phyloP scores from a whole-genome alignment of 2,888 invertebrate genomes.

The Orchestes rusci region DNA sequence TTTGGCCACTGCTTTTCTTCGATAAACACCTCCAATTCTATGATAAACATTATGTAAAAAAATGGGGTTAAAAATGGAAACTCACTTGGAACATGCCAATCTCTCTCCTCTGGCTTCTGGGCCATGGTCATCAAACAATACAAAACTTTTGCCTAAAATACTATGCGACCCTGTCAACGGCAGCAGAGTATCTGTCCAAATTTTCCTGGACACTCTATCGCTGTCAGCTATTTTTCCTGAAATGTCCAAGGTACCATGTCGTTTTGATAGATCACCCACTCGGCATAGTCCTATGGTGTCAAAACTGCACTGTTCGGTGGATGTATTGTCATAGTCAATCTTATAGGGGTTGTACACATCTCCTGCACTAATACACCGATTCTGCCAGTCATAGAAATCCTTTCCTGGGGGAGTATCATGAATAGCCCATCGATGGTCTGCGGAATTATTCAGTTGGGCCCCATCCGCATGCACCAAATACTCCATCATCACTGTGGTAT shows the following conservation, averaged over 20 bases:
- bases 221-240: constrained; percentile 66
- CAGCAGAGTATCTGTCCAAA: constrained; percentile 73
- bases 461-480: constrained; percentile 85
- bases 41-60: too few relatives aligned
- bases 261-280: constrained; percentile 69
- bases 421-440: constrained; percentile 75
- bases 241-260: constrained; percentile 64
- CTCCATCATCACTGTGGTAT: constrained; percentile 78
- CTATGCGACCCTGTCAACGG: constrained; percentile 69
- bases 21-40: constrained; percentile 66
- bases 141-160: constrained; percentile 74
- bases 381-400: constrained; percentile 89
- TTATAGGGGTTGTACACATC: constrained; percentile 70
- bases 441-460: constrained; percentile 64
- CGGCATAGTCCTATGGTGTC: constrained; percentile 57
- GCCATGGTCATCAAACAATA: constrained; percentile 81
- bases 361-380: constrained; percentile 74
- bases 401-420: constrained; percentile 71
- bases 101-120: constrained; percentile 83
- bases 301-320: constrained; percentile 51
- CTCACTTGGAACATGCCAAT: constrained; percentile 79
- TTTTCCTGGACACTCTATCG: constrained; percentile 57
- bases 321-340: constrained; percentile 55
- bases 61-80: too few relatives aligned
- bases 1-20: constrained; percentile 75